Conservation (phyloP, 2,888 invertebrate genomes). For the Magallana nippona region DNA sequence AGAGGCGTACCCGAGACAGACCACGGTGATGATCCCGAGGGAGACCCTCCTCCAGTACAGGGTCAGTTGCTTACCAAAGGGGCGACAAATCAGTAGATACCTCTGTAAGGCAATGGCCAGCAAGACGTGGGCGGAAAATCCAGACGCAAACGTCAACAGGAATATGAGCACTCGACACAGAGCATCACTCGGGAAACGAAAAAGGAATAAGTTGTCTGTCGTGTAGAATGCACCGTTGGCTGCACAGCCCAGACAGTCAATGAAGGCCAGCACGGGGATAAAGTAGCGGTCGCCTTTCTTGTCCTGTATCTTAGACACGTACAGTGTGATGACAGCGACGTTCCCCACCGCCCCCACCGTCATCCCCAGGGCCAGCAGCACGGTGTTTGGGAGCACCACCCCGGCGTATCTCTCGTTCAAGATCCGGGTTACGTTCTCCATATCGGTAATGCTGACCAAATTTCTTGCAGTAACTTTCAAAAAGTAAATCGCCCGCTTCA, state of each 20-base stretch:
- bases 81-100: slow-evolving; percentile 6
- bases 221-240: slow-evolving; percentile 4
- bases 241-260: slow-evolving; percentile 11
- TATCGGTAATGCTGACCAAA: neutral
- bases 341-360: slow-evolving; percentile 7
- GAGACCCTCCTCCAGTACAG: neutral
- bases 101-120: neutral
- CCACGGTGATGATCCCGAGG: slow-evolving; percentile 5
- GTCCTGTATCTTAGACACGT: neutral
- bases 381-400: neutral
- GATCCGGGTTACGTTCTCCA: neutral
- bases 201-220: neutral
- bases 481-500: neutral
- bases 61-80: slow-evolving; percentile 12
- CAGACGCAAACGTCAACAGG: slow-evolving; percentile 10
- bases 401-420: neutral
- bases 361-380: slow-evolving; percentile 16
- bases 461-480: neutral
- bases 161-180: neutral
- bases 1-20: slow-evolving; percentile 3
- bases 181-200: neutral
- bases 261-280: neutral
- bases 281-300: slow-evolving; percentile 21
- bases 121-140: neutral
- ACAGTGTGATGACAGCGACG: neutral